Base-by-base conservation (phyloP, 1,140 invertebrate species). In the Heliothis virescens region DNA sequence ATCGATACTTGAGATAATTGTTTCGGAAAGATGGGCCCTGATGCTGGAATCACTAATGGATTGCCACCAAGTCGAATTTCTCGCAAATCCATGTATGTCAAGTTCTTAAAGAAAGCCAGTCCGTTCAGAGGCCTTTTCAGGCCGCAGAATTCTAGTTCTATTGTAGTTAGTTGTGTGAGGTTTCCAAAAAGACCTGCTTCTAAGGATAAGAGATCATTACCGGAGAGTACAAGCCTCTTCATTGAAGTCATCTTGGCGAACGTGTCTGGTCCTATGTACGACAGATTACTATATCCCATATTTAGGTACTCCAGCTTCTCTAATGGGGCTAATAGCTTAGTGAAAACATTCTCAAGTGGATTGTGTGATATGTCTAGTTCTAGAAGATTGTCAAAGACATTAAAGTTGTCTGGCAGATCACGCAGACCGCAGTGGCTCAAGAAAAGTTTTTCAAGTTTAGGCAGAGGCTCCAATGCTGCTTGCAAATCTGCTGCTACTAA, bases 271-370 rank as follows among this genome's bases (percentile, higher is more conserved):
- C 96, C 96, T 47, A 97, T 95, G 79, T 96, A 95, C 1, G 96
- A 96, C 11, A 97, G 91, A 87, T 96, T 96, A 90, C 96, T 97
- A 83, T 97, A 97, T 9, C 96, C 96, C 96, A 97, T 97, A 85
- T 97, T 96, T 11, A 97, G 90, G 86, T 96, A 96, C 90, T 97
- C 96, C 12, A 97, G 90, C 21, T 96, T 96, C 53, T 96, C 95
- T 1, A 97, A 87, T 0, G 96, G 96, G 0, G 96, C 96, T n/a
- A 97, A 89, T 15, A 97, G 87, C 85, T 94, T 95, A 13, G 96
- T 96, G 85, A 97, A 97, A 0, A 96, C 96, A 85, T 97, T 96
- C 29, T 96, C 95, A 0, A 97, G 86, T 2, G 96, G 96, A 93
- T 97, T 97, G 79, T 96, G 95, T 0, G 96, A 97, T 81, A 97